Evolutionary conservation across 2,797 vertebrate genomes (phyloP).

Genomic region (Peromyscus nudipes): DNA sequence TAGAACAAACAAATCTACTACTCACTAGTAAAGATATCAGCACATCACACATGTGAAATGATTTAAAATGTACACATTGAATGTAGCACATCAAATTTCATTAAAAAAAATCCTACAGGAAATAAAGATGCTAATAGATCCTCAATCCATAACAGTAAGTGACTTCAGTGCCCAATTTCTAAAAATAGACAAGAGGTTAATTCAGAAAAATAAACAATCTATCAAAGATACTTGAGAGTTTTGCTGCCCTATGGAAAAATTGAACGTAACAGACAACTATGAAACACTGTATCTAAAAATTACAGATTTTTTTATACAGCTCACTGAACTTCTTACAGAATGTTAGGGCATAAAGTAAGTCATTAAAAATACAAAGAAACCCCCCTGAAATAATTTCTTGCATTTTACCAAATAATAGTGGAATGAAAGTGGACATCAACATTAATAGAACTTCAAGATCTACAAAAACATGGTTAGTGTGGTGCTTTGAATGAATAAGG

Average conservation of each 20-base stretch:
- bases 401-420: background rate
- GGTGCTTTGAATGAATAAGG: background rate
- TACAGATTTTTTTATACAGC: no score
- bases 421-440: background rate
- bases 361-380: no score
- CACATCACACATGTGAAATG: background rate
- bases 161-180: background rate
- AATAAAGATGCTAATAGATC: background rate
- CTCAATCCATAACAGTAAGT: background rate
- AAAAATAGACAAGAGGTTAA: background rate
- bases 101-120: background rate
- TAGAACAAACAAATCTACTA: background rate
- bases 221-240: background rate
- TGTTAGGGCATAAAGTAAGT: no score
- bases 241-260: no score
- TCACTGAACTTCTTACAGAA: no score
- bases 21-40: background rate
- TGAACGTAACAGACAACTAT: no score
- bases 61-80: background rate
- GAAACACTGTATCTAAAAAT: no score
- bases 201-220: background rate
- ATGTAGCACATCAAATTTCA: background rate
- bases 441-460: background rate
- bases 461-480: background rate
- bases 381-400: background rate